Evolutionary conservation across 2,888 invertebrate genomes (phyloP), one percentile per base, ranked within the genome.

Genomic region (Ochropleura plecta): DNA sequence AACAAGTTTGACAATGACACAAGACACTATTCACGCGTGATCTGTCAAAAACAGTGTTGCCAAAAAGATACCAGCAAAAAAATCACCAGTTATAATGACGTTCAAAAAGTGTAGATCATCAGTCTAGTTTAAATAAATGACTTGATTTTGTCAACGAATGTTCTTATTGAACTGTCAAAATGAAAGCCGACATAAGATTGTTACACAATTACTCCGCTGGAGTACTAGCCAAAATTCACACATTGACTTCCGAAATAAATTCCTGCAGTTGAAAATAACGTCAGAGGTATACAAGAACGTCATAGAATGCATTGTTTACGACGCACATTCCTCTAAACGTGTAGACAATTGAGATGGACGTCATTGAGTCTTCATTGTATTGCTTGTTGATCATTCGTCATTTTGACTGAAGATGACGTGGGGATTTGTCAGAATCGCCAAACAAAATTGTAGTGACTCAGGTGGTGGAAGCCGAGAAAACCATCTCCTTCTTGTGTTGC

Each of bases 221-320:
- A 20, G 16, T 14, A 18, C 49, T 14, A 46, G 51, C 51, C 20
- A 46, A 42, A 53, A 44, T 44, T 53, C 6, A 5, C 6, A 20
- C 48, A 6, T 59, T 14, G 0, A 55, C 8, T 69, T 69, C 73
- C 78, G 62, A 64, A 4, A 42, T 18, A 48, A 62, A 75, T 66
- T 53, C 69, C 55, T 63, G 20, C 1, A 14, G 3, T 16, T 1
- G 16, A 42, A 42, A 53, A 59, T 70, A 49, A 69, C 78, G 71
- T 77, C 20, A 67, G 4, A 44, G n/a, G 12, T n/a, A n/a, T 6
- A n/a, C n/a, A 7, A 10, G 0, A 18, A 18, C 66, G 49, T 80
- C 68, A 69, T 20, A 53, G 42, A 44, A 57, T 55, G 67, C 63
- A 42, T 78, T 81, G 81, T 81, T 81, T 81, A 55, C 16, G 14